Conservation (phyloP, 2,113 vertebrate genomes). For the Panthera leo region DNA sequence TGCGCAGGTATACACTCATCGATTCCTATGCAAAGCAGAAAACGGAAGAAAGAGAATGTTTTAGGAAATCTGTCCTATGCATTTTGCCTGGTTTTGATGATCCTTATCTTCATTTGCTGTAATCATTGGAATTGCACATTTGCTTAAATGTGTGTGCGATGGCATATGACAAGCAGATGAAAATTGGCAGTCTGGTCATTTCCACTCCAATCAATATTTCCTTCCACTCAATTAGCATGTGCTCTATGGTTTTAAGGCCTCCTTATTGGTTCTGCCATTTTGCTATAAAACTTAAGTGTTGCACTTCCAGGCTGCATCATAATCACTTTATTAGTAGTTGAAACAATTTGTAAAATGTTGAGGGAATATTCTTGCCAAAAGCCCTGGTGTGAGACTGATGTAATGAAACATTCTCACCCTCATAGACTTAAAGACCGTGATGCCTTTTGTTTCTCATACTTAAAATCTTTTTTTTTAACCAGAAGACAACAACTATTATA, state of each 20-base stretch:
- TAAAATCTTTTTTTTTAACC: neutral
- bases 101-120: neutral
- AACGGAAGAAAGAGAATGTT: neutral
- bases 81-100: neutral
- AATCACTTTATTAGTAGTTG: constrained; percentile 3
- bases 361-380: constrained; percentile 9
- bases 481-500: neutral
- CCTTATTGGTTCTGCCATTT: constrained; percentile 60
- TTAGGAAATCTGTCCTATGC: neutral
- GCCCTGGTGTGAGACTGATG: neutral
- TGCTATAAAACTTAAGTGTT: constrained; percentile 50
- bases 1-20: neutral
- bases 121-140: constrained; percentile 33
- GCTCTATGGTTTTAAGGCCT: constrained; percentile 40
- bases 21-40: neutral
- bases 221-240: constrained; percentile 77
- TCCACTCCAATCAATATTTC: constrained; percentile 59
- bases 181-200: constrained; percentile 66
- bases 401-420: neutral
- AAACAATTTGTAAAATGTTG: constrained; percentile 34
- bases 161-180: constrained; percentile 63
- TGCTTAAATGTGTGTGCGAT: neutral
- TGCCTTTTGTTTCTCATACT: neutral
- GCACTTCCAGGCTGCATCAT: neutral
- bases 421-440: neutral